phyloP scores from a whole-genome alignment of 2,888 invertebrate species.

The Pimpla rufipes region DNA sequence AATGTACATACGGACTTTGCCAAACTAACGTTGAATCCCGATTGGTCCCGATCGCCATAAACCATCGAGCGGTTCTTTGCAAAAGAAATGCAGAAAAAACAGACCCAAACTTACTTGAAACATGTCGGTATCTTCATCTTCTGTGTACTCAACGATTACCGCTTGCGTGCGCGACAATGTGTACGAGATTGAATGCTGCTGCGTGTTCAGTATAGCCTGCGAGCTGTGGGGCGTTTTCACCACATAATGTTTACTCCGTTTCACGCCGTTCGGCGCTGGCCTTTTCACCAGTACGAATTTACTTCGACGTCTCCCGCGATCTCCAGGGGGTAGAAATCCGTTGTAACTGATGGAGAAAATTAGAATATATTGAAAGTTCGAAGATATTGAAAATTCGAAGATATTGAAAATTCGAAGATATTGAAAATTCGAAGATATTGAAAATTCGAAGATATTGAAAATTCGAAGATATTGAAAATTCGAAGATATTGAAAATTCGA shows the following conservation, averaged over 20 bases:
- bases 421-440: too few species aligned
- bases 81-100: too few species aligned
- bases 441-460: too few species aligned
- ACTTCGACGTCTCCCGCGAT: constrained; percentile 96
- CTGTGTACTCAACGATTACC: constrained; percentile 98
- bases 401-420: too few species aligned
- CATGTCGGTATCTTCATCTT: constrained; percentile 99
- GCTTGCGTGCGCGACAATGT: constrained; percentile 98
- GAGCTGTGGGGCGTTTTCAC: constrained; percentile 98
- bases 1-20: too few species aligned
- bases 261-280: constrained; percentile 95
- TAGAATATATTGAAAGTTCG: neutral
- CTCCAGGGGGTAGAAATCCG: constrained; percentile 96
- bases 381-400: too few species aligned
- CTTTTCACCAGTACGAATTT: constrained; percentile 97
- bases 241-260: constrained; percentile 97
- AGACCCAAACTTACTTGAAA: constrained; percentile 94
- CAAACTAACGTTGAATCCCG: too few species aligned
- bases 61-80: too few species aligned
- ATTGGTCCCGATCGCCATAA: too few species aligned
- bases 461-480: too few species aligned
- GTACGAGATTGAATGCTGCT: constrained; percentile 98
- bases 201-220: constrained; percentile 96
- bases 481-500: too few species aligned
- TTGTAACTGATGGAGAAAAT: constrained; percentile 91